A percentile compares a stretch with the other conserved stretches of the same genome.
These are phyloP conservation scores for Patella caerulea DNA, from an alignment of 2,888 invertebrate species.

Conservation along the genomic window DNA sequence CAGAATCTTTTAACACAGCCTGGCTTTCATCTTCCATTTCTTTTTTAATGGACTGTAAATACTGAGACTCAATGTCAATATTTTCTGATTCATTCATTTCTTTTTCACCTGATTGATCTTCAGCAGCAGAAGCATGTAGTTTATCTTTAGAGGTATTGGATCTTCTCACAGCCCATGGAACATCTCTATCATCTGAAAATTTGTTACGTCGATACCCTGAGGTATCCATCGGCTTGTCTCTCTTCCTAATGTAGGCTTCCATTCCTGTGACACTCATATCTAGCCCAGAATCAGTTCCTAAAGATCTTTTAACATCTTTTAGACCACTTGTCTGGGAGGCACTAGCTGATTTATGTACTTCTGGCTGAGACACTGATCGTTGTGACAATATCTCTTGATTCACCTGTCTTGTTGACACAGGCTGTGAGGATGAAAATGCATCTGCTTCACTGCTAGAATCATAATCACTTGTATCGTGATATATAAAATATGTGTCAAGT, in stretches of 20 bases:
- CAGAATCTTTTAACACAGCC: background rate
- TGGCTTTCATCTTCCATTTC: background rate
- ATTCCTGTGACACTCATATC: conserved; percentile 44
- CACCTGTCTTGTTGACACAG: conserved; percentile 48
- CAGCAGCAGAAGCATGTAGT: background rate
- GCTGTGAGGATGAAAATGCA: conserved; percentile 58
- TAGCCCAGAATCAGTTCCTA: conserved; percentile 55
- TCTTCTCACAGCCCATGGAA: background rate
- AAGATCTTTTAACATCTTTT: conserved; percentile 37
- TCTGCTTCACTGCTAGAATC: conserved; percentile 61
- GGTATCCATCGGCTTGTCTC: background rate
- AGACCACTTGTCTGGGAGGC: conserved; percentile 12
- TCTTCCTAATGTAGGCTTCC: background rate
- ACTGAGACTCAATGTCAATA: background rate
- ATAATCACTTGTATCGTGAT: conserved; percentile 66
- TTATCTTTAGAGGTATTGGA: background rate
- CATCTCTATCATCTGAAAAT: background rate
- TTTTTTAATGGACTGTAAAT: background rate
- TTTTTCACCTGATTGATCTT: background rate
- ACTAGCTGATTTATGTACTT: conserved; percentile 35
- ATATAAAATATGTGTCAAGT: conserved; percentile 45
- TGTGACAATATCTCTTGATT: conserved; percentile 29
- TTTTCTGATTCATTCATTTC: background rate
- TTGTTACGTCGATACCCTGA: background rate
- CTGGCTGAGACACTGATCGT: conserved; percentile 49